Percentiles rank a stretch among this genome's conserved stretches.
Evolutionary conservation across 2,797 vertebrate species (phyloP).

Genomic region (Diplodus sargus): DNA sequence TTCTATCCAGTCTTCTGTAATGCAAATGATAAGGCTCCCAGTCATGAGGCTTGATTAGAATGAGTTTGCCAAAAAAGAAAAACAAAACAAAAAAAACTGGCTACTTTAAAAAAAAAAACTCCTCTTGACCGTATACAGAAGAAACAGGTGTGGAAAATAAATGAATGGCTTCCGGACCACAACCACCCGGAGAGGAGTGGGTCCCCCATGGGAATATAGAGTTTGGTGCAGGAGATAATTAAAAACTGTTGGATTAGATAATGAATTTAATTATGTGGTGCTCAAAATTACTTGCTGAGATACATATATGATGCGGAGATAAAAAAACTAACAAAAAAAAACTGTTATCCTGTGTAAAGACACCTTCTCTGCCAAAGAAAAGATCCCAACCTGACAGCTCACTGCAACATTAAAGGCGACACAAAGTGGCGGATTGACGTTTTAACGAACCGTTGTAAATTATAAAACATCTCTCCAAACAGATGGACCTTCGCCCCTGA

Average conservation of each 20-base stretch:
- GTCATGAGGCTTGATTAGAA: slow-evolving; percentile 35
- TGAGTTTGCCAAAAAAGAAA: slow-evolving; percentile 19
- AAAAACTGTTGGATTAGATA: slow-evolving; percentile 31
- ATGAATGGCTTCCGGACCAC: slow-evolving; percentile 12
- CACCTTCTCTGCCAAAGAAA: slow-evolving; percentile 15
- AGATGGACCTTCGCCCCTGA: slow-evolving; percentile 74
- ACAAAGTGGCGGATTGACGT: slow-evolving; percentile 38
- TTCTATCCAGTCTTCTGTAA: slow-evolving; percentile 64
- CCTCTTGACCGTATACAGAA: slow-evolving; percentile 32
- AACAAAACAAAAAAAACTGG: not conserved
- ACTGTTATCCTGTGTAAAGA: not conserved
- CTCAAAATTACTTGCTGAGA: slow-evolving; percentile 21
- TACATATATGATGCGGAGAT: not conserved
- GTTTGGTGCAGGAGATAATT: slow-evolving; percentile 52
- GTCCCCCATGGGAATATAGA: slow-evolving; percentile 40
- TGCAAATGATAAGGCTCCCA: slow-evolving; percentile 56
- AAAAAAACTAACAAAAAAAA: not conserved
- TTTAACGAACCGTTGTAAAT: slow-evolving; percentile 51
- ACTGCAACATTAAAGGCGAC: slow-evolving; percentile 16
- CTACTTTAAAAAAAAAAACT: not conserved
- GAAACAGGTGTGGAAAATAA: slow-evolving; percentile 23
- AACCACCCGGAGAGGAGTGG: not conserved
- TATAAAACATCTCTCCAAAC: slow-evolving; percentile 54
- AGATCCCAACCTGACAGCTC: slow-evolving; percentile 31
- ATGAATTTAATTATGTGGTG: slow-evolving; percentile 24